Evolutionary conservation across 2,113 vertebrate species (phyloP), one percentile per base, ranked within the genome.

Genomic region (Otolemur garnettii): DNA sequence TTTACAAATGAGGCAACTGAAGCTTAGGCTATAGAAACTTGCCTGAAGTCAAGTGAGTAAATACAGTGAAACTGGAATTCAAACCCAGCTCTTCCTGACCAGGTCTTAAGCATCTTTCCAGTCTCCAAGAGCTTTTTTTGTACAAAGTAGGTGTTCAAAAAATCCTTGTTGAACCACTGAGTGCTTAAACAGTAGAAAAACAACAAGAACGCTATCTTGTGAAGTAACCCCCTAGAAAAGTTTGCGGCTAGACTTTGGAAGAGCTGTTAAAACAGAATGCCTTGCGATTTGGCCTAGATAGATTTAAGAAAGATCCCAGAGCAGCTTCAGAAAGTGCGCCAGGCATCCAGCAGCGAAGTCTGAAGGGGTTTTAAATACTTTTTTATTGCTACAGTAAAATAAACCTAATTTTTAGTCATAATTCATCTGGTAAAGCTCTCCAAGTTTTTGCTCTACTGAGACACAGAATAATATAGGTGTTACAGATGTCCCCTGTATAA

Each of bases 401-500:
- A 93, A 96, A 93, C 53, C 0, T 1, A 86, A 75, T 21, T 84
- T 94, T 77, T 87, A 75, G n/a, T 81, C 57, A 66, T 86, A 94
- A 85, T 92, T 93, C 74, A 78, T 74, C 80, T 84, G 94, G 93
- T 81, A 94, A 97, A 95, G 35, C 15, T 92, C 93, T 50, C 57
- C 53, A 95, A 90, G 35, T 75, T 60, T 87, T 91, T 72, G 26
- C 38, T 90, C 28, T 74, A 24, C 10, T 38, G 72, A 85, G 66
- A 82, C 78, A 57, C 2, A 72, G 60, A 87, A 72, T 33, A 87
- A 87, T 79, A 66, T 93, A 87, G 42, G 33, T 86, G 18, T 83
- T 69, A 79, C 21, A n/a, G n/a, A 88, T 26, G 13, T 1, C 7
- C 30, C 15, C 30, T 62, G 17, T 24, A 57, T 1, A 78, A 86